These are phyloP conservation scores for Zaprionus bogoriensis DNA, from an alignment of 2,888 invertebrate genomes.

Conservation along the genomic window DNA sequence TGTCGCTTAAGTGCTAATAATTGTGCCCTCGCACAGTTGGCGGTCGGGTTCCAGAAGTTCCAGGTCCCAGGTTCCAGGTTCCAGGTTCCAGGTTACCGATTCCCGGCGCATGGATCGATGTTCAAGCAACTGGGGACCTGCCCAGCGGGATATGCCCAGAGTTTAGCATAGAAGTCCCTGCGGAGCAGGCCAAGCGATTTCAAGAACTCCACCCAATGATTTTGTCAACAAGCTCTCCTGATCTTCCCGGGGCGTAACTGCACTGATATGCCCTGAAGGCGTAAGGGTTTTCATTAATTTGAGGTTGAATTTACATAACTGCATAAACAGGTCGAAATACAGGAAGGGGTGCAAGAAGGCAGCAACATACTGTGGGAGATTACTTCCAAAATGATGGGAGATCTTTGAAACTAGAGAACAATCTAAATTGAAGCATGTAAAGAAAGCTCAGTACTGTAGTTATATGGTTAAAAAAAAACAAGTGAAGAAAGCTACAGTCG, in stretches of 20 bases:
- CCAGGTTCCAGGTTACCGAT: slow-evolving; percentile 3
- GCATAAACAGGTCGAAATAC: slow-evolving; percentile 23
- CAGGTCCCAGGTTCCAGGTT: not conserved
- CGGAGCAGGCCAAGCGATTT: slow-evolving; percentile 8
- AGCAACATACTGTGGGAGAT: no score
- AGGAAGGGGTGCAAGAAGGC: slow-evolving; percentile 4
- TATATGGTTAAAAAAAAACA: no score
- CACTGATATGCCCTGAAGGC: slow-evolving; percentile 22
- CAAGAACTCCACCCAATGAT: slow-evolving; percentile 29
- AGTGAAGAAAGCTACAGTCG: no score
- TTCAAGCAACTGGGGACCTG: slow-evolving; percentile 31
- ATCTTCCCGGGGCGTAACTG: slow-evolving; percentile 28
- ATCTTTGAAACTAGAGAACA: no score
- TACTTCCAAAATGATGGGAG: not conserved
- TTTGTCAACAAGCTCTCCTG: slow-evolving; percentile 22
- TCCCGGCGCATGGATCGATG: no score
- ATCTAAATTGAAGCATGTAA: no score
- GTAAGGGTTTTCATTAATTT: slow-evolving; percentile 31
- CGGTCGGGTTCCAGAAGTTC: slow-evolving; percentile 46
- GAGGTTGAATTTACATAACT: slow-evolving; percentile 34
- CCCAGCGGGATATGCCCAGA: slow-evolving; percentile 34
- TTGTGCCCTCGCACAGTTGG: slow-evolving; percentile 74
- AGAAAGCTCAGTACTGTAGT: no score
- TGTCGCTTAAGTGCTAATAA: slow-evolving; percentile 75
- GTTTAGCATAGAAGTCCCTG: slow-evolving; percentile 24